Evolutionary conservation across 2,797 vertebrate genomes (phyloP).

Genomic region (Gadopsis marmoratus): DNA sequence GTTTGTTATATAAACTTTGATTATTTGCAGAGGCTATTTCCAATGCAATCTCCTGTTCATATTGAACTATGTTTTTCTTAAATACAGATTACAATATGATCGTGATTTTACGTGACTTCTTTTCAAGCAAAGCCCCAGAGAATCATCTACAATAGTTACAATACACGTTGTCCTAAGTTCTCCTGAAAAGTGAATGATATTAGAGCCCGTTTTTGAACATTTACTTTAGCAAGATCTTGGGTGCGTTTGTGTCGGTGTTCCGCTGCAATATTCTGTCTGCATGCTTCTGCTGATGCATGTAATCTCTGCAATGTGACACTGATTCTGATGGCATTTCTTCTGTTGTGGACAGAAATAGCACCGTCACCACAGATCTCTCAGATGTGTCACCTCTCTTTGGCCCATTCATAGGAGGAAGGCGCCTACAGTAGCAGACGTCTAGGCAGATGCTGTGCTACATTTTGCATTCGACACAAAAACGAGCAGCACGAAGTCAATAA

Average conservation of each 20-base stretch:
- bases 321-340: constrained; percentile 38
- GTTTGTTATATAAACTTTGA: constrained; percentile 5
- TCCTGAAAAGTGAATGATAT: background rate
- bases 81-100: background rate
- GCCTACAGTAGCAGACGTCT: constrained; percentile 28
- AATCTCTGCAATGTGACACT: constrained; percentile 34
- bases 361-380: constrained; percentile 40
- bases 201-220: background rate
- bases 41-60: constrained; percentile 47
- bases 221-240: constrained; percentile 4
- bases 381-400: constrained; percentile 51
- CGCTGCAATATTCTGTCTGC: background rate
- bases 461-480: constrained; percentile 1
- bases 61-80: constrained; percentile 15
- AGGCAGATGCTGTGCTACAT: constrained; percentile 7
- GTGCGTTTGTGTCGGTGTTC: constrained; percentile 15
- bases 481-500: background rate
- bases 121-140: background rate
- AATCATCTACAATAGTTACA: background rate
- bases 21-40: constrained; percentile 38
- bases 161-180: background rate
- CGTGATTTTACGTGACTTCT: background rate
- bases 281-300: constrained; percentile 30
- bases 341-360: constrained; percentile 51
- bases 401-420: constrained; percentile 20